These are phyloP conservation scores for Leptinotarsa tumamoca DNA, from an alignment of 2,888 invertebrate species.

Conservation along the genomic window DNA sequence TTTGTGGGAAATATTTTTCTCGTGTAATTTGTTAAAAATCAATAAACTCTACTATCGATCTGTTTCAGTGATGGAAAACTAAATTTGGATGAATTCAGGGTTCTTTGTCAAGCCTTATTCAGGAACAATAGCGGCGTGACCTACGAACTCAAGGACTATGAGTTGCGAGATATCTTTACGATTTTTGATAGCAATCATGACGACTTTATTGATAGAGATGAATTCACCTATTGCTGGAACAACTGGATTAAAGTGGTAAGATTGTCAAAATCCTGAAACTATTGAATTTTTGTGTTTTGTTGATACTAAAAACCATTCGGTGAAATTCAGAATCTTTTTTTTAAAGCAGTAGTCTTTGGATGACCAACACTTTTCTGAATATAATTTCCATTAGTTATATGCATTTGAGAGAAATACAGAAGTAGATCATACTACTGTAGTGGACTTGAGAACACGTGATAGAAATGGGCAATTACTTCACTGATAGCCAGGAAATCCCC, in stretches of 20 bases:
- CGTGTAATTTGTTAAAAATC: neutral
- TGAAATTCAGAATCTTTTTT: too few relatives aligned
- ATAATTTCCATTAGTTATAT: too few relatives aligned
- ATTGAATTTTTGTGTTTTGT: neutral
- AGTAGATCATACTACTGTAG: too few relatives aligned
- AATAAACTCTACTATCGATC: slow-evolving; percentile 4
- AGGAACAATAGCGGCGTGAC: slow-evolving; percentile 85
- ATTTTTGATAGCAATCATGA: slow-evolving; percentile 84
- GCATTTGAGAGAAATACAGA: too few relatives aligned
- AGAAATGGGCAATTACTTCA: too few relatives aligned
- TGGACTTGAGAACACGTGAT: too few relatives aligned
- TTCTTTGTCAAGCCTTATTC: slow-evolving; percentile 86
- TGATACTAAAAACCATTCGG: too few relatives aligned
- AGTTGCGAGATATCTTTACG: slow-evolving; percentile 79
- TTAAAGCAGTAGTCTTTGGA: too few relatives aligned
- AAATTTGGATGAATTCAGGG: slow-evolving; percentile 79
- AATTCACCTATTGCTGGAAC: slow-evolving; percentile 88
- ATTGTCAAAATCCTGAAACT: slow-evolving; percentile 35
- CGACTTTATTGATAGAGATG: slow-evolving; percentile 81
- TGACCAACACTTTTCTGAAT: too few relatives aligned
- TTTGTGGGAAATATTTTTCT: neutral
- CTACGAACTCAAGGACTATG: slow-evolving; percentile 79
- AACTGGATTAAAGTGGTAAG: slow-evolving; percentile 88
- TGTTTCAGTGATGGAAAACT: slow-evolving; percentile 76
- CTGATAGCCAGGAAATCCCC: too few relatives aligned